Evolutionary conservation across 2,888 invertebrate genomes (phyloP).

Genomic region (Hoplodrina blanda): DNA sequence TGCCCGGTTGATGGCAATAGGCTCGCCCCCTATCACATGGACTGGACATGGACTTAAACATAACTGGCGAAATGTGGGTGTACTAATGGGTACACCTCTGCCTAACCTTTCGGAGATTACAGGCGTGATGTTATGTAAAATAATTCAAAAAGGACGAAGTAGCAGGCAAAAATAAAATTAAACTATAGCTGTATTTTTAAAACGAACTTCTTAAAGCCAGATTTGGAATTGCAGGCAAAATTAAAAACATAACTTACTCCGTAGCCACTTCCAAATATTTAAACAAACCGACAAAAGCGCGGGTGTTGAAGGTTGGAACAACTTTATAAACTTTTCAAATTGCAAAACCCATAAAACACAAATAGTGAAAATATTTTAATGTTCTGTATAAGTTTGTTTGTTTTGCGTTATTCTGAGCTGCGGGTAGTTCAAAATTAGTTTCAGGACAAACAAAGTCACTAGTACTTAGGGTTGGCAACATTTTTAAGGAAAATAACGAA

Average conservation of each 20-base stretch:
- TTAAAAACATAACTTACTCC: conserved; percentile 2
- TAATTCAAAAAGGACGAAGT: too few species aligned
- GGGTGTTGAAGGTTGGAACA: neutral
- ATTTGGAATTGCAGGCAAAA: neutral
- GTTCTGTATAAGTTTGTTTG: conserved; percentile 27
- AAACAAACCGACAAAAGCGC: neutral
- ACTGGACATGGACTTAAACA: too few species aligned
- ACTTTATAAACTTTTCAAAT: conserved; percentile 32
- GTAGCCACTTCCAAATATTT: neutral
- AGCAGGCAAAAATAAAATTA: too few species aligned
- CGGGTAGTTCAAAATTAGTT: conserved; percentile 45
- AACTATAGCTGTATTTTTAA: neutral
- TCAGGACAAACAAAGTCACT: conserved; percentile 27
- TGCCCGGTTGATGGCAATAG: too few species aligned
- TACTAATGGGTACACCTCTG: too few species aligned
- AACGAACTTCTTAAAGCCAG: neutral
- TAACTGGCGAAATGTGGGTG: too few species aligned
- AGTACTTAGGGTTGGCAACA: neutral
- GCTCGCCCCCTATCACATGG: too few species aligned
- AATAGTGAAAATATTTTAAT: conserved; percentile 39
- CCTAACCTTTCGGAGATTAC: too few species aligned
- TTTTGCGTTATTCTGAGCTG: conserved; percentile 27
- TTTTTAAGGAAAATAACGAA: too few species aligned
- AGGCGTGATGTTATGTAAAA: too few species aligned
- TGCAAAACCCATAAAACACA: conserved; percentile 29